Percentiles rank a stretch among this genome's conserved stretches.
These are phyloP conservation scores for Philereme vetulata DNA, from an alignment of 2,888 invertebrate genomes.

Conservation along the genomic window DNA sequence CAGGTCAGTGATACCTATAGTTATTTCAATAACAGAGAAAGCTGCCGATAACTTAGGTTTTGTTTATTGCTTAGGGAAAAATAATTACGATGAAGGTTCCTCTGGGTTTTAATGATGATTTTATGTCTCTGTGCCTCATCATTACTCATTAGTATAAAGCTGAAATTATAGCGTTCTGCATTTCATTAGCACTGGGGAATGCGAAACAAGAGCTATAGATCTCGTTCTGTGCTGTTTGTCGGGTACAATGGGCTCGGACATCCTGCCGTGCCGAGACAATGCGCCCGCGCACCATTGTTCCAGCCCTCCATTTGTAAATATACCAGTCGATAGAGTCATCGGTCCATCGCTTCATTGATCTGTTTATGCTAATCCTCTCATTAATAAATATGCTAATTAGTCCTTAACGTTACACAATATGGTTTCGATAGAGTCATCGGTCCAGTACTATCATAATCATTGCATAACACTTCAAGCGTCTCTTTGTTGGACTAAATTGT, in stretches of 20 bases:
- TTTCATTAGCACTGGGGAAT: constrained; percentile 37
- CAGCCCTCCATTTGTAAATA: constrained; percentile 73
- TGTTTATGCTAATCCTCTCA: constrained; percentile 45
- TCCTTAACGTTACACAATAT: constrained; percentile 10
- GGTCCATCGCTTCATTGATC: constrained; percentile 49
- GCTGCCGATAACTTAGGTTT: constrained; percentile 16
- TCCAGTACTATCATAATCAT: background rate
- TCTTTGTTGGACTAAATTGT: no score
- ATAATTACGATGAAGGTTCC: constrained; percentile 10
- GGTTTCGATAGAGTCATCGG: no score
- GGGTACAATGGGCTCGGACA: constrained; percentile 77
- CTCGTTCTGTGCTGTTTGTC: constrained; percentile 81
- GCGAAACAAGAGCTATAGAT: constrained; percentile 64
- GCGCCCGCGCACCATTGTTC: constrained; percentile 74
- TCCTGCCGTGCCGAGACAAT: constrained; percentile 80
- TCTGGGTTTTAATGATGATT: constrained; percentile 5
- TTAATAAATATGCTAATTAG: constrained; percentile 22
- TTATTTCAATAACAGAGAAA: constrained; percentile 27
- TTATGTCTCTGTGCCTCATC: background rate
- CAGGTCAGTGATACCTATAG: constrained; percentile 2
- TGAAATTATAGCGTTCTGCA: constrained; percentile 6
- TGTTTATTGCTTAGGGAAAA: constrained; percentile 17
- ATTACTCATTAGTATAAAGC: constrained; percentile 1
- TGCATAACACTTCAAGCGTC: no score
- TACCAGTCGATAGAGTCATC: constrained; percentile 58